Percentiles rank a stretch among this genome's conserved stretches.
Conservation (phyloP, 2,797 vertebrate genomes). For the Gila robusta region DNA sequence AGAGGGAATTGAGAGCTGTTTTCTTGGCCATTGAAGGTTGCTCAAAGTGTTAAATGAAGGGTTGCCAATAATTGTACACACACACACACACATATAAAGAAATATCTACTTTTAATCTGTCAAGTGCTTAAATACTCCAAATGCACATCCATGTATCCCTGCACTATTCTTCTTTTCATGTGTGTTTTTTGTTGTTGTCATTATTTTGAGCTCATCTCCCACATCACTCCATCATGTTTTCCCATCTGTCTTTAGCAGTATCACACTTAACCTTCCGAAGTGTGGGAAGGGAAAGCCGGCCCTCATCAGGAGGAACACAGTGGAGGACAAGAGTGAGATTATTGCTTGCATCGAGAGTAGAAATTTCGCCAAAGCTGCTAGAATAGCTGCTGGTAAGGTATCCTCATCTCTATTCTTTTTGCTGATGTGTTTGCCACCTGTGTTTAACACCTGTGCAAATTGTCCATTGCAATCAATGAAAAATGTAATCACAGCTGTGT, state of each 20-base stretch:
- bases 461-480: background rate
- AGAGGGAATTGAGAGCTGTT: no score
- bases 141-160: background rate
- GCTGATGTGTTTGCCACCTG: background rate
- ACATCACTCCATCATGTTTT: background rate
- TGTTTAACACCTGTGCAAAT: background rate
- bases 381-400: slow-evolving; percentile 91
- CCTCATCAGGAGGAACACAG: slow-evolving; percentile 91
- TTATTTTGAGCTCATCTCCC: background rate
- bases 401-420: background rate
- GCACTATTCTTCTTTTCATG: background rate
- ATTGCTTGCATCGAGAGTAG: slow-evolving; percentile 97
- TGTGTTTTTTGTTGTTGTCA: background rate
- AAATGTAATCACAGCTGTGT: background rate
- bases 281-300: slow-evolving; percentile 97
- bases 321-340: slow-evolving; percentile 94
- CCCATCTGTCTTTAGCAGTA: slow-evolving; percentile 60
- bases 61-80: no score
- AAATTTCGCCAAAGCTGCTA: slow-evolving; percentile 96
- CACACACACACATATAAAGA: no score
- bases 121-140: background rate
- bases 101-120: background rate
- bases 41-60: no score
- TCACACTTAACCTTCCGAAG: slow-evolving; percentile 85
- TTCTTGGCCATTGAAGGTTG: no score